Evolutionary conservation across 2,888 invertebrate genomes (phyloP).

Genomic region (Pocota personata): DNA sequence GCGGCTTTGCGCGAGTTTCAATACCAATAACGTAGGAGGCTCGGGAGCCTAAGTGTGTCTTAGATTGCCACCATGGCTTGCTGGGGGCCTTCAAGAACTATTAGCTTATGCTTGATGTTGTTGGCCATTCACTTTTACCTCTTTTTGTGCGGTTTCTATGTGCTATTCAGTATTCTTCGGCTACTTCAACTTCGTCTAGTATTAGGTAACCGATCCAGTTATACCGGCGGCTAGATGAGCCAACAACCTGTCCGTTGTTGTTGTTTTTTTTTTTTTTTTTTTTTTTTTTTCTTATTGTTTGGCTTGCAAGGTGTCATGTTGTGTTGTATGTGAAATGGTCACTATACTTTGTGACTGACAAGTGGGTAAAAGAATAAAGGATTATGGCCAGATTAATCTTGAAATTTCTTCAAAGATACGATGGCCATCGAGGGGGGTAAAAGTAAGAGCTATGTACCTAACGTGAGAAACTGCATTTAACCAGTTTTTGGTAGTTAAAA

Average conservation of each 20-base stretch:
- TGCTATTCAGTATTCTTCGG: not conserved
- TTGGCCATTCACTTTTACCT: constrained; percentile 52
- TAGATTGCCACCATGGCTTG: not conserved
- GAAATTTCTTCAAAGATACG: constrained; percentile 51
- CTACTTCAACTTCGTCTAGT: constrained; percentile 25
- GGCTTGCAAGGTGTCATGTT: constrained; percentile 35
- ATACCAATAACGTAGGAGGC: not conserved
- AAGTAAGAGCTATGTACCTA: not conserved
- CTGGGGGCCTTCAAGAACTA: constrained; percentile 50
- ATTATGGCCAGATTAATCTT: constrained; percentile 42
- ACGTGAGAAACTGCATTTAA: constrained; percentile 21
- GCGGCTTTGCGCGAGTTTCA: not conserved
- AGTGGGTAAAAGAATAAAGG: not conserved
- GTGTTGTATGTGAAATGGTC: not conserved
- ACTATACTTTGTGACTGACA: not conserved
- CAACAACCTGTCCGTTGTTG: constrained; percentile 6
- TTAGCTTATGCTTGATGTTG: not conserved
- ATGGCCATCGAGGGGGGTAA: not conserved
- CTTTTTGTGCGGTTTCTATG: not conserved
- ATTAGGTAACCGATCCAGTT: constrained; percentile 55
- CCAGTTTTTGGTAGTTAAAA: constrained; percentile 57
- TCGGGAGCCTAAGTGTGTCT: not conserved
- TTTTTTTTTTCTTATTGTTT: too few relatives aligned
- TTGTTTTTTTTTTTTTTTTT: constrained; percentile 27
- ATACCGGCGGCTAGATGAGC: constrained; percentile 36